Evolutionary conservation across 1,140 invertebrate species (phyloP).

Genomic region (Schlechtendalia chinensis): DNA sequence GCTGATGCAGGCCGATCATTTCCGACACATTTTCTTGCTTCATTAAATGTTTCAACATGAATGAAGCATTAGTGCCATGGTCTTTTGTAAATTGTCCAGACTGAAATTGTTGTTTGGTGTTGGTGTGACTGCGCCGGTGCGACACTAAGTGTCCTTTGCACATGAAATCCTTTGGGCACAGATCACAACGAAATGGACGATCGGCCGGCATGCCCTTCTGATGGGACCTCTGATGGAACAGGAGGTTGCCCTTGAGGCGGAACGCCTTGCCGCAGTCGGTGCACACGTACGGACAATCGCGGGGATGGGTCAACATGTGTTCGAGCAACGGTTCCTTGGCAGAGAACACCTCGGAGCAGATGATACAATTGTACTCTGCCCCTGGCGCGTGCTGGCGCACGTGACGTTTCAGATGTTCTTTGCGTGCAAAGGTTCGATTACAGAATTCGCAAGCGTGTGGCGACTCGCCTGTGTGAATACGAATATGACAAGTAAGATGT

Average conservation of each 20-base stretch:
- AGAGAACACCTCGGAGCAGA: slow-evolving; percentile 83
- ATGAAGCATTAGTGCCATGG: slow-evolving; percentile 76
- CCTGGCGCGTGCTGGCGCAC: slow-evolving; percentile 87
- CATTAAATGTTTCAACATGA: slow-evolving; percentile 57
- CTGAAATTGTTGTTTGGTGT: slow-evolving; percentile 75
- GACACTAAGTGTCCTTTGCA: slow-evolving; percentile 88
- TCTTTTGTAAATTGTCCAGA: slow-evolving; percentile 75
- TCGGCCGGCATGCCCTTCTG: slow-evolving; percentile 80
- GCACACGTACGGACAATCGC: slow-evolving; percentile 62
- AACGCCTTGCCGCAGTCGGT: slow-evolving; percentile 55
- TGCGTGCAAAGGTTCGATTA: slow-evolving; percentile 76
- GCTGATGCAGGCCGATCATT: slow-evolving; percentile 54
- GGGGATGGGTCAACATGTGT: slow-evolving; percentile 78
- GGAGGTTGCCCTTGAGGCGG: slow-evolving; percentile 55
- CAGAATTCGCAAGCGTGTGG: slow-evolving; percentile 80
- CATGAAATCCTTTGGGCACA: slow-evolving; percentile 95
- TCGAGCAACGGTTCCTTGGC: slow-evolving; percentile 82
- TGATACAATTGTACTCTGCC: slow-evolving; percentile 79
- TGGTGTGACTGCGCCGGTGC: slow-evolving; percentile 82
- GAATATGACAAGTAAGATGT: slow-evolving; percentile 85
- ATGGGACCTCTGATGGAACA: slow-evolving; percentile 86
- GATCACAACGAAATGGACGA: slow-evolving; percentile 88
- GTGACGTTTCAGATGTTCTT: slow-evolving; percentile 79
- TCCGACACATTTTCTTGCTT: slow-evolving; percentile 59
- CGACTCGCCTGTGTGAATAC: slow-evolving; percentile 74